phyloP scores from a whole-genome alignment of 2,888 invertebrate genomes.

The Cataglyphis albicans region DNA sequence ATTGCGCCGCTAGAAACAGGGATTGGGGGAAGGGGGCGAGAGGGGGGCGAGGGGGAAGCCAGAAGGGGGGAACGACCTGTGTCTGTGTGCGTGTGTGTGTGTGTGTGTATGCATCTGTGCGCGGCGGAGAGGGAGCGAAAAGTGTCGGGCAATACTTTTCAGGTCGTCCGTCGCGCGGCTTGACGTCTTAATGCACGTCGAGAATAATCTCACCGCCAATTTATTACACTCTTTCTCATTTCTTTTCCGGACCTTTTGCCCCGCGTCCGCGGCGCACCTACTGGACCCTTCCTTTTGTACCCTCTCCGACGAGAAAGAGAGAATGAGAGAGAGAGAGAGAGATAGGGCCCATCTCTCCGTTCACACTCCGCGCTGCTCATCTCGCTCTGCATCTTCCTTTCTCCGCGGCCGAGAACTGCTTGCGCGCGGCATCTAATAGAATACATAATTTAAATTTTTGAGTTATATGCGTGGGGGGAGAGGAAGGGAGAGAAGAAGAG shows the following conservation, averaged over 20 bases:
- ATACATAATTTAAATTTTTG: slow-evolving; percentile 84
- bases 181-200: slow-evolving; percentile 86
- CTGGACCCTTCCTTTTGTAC: slow-evolving; percentile 77
- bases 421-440: slow-evolving; percentile 81
- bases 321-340: slow-evolving; percentile 41
- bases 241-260: slow-evolving; percentile 77
- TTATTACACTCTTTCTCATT: slow-evolving; percentile 86
- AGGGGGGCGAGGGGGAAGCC: background rate
- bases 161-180: slow-evolving; percentile 85
- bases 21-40: background rate
- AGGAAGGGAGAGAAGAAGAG: slow-evolving; percentile 22
- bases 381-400: slow-evolving; percentile 37
- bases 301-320: slow-evolving; percentile 69
- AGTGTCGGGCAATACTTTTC: slow-evolving; percentile 86
- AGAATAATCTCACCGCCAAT: slow-evolving; percentile 86
- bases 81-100: background rate
- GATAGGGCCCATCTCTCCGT: slow-evolving; percentile 57
- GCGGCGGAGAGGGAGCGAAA: slow-evolving; percentile 76
- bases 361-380: slow-evolving; percentile 21
- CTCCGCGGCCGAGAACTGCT: slow-evolving; percentile 43
- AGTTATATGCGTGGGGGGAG: slow-evolving; percentile 65
- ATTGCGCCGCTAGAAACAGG: background rate
- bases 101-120: background rate
- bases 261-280: slow-evolving; percentile 71
- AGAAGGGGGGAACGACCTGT: background rate